Conservation (phyloP, 2,113 vertebrate species). For the Gobiocypris rarus region DNA sequence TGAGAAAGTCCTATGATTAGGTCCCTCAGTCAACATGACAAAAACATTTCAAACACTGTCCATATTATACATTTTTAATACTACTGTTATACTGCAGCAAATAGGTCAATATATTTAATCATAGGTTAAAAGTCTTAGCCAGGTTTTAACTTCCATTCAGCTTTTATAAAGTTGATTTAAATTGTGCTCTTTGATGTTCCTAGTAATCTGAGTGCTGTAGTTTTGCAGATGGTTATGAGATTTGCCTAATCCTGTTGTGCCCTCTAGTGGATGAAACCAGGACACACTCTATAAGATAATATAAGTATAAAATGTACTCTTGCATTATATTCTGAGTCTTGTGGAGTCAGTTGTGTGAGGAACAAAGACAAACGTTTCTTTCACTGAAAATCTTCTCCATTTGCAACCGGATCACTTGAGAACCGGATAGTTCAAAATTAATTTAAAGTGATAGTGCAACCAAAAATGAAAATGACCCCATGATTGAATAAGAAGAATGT, state of each 20-base stretch:
- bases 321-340: not conserved
- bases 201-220: not conserved
- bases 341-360: not conserved
- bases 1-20: not conserved
- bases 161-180: slow-evolving; percentile 9
- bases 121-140: not conserved
- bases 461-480: too few relatives aligned
- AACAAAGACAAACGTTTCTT: not conserved
- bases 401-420: not conserved
- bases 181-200: slow-evolving; percentile 15
- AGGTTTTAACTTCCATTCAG: not conserved
- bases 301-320: not conserved
- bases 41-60: not conserved
- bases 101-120: not conserved
- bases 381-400: not conserved
- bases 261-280: slow-evolving; percentile 67
- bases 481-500: too few relatives aligned
- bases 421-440: not conserved
- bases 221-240: not conserved
- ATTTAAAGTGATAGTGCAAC: too few relatives aligned
- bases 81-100: not conserved
- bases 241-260: slow-evolving; percentile 56
- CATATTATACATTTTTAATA: not conserved
- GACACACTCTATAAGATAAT: not conserved
- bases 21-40: not conserved